Evolutionary conservation across 1,140 invertebrate genomes (phyloP), one percentile per base, ranked within the genome.

Genomic region (Chrysomallon squamiferum): DNA sequence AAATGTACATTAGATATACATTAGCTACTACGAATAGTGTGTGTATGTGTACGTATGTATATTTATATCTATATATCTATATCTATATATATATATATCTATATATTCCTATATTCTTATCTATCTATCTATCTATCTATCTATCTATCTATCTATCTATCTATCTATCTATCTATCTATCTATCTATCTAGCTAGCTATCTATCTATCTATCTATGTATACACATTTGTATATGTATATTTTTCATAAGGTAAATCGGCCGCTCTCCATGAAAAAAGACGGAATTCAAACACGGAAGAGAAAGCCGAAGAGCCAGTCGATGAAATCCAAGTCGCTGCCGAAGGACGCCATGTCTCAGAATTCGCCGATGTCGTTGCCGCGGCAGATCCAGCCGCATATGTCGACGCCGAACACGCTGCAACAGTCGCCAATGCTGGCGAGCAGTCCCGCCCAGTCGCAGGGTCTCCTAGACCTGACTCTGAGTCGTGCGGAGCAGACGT

Each of bases 241-340:
- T 9, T 49, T 22, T 35, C 57, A 18, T 33, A 62, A 87, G 86
- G 84, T 87, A 15, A 80, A 86, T 68, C 78, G 94, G 70, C 97
- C 97, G 1, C 80, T 96, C 75, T 93, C 96, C 0, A 98, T 98
- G 96, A 91, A 95, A 41, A 99, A 99, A 83, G 96, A 98, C 78
- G 94, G 93, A 7, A 97, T 97, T 49, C 97, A 98, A 81, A 99
- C 96, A 9, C 86, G 97, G 58, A 98, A 98, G 83, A 88, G 97
- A 50, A 98, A 98, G 83, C 75, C 75, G 0, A 70, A 75, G 35
- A 67, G 57, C 11, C 32, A 32, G 15, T 47, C 52, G 45, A 62
- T 62, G 3, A 69, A 69, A 35, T 64, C 67, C 15, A 69, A 64
- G 43, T 22, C 33, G 0, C 47, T 57, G 1, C 47, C 65, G 30